phyloP scores from a whole-genome alignment of 2,888 invertebrate genomes.

The Coelinius sp. region DNA sequence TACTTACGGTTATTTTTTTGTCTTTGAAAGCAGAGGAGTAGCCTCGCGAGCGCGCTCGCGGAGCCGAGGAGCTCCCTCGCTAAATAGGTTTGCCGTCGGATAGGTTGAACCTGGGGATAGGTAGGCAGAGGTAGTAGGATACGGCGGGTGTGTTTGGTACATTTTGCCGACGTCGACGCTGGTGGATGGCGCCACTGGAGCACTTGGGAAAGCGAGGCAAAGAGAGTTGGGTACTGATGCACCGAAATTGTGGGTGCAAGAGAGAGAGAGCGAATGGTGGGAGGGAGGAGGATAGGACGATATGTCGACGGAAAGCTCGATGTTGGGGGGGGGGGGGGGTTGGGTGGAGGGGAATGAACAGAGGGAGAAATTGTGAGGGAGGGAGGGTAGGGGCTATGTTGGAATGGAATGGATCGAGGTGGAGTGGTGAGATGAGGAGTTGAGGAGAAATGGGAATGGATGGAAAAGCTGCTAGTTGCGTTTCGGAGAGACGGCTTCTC shows the following conservation, averaged over 20 bases:
- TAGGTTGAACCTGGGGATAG: conserved; percentile 54
- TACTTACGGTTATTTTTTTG: background rate
- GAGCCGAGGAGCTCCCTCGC: conserved; percentile 52
- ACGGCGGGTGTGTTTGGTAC: conserved; percentile 48
- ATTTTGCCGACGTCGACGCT: conserved; percentile 47
- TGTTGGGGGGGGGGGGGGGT: conserved; percentile 18
- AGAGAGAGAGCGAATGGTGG: conserved; percentile 32
- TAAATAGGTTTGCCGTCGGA: conserved; percentile 54
- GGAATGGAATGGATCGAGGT: background rate
- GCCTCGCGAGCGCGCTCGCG: conserved; percentile 47
- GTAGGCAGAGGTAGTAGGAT: conserved; percentile 50
- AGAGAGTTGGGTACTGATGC: conserved; percentile 22
- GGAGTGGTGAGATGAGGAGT: conserved; percentile 22
- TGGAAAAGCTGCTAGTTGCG: conserved; percentile 42
- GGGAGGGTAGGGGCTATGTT: conserved; percentile 30
- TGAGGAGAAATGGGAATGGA: conserved; percentile 34
- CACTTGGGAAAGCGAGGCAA: conserved; percentile 44
- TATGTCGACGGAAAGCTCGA: conserved; percentile 24
- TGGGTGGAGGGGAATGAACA: conserved; percentile 15
- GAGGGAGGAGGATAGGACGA: too few relatives aligned
- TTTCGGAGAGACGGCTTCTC: conserved; percentile 11
- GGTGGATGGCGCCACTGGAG: conserved; percentile 51
- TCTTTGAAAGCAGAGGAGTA: background rate
- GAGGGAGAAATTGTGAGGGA: conserved; percentile 2
- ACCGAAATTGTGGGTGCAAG: conserved; percentile 25